Percentiles rank a stretch among this genome's conserved stretches.
These are phyloP conservation scores for Hirtodrosophila cameraria DNA, from an alignment of 2,888 invertebrate genomes.

Conservation along the genomic window DNA sequence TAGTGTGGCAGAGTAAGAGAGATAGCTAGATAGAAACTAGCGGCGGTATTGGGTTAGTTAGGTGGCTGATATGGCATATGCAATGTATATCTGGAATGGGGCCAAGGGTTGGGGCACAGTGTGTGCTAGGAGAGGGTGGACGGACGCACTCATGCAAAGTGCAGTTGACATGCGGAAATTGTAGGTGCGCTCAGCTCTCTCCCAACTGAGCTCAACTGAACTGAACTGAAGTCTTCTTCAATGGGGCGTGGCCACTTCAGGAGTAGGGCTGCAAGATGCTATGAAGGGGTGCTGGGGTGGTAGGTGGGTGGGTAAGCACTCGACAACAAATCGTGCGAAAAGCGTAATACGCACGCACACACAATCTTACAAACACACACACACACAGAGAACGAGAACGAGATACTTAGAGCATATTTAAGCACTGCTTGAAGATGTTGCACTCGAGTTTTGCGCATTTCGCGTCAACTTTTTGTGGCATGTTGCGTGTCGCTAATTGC, in stretches of 20 bases:
- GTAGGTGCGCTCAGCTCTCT: conserved; percentile 59
- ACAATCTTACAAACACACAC: conserved; percentile 11
- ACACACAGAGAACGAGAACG: conserved; percentile 5
- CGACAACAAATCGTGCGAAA: conserved; percentile 60
- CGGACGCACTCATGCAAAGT: conserved; percentile 77
- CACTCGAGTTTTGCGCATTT: conserved; percentile 50
- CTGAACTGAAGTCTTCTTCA: conserved; percentile 56
- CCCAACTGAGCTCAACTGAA: conserved; percentile 26
- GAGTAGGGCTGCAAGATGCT: background rate
- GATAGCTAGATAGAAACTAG: conserved; percentile 3
- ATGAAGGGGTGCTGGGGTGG: background rate
- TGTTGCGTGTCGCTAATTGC: conserved; percentile 44
- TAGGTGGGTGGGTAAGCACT: conserved; percentile 25
- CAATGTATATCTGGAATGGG: background rate
- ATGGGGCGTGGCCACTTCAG: conserved; percentile 58
- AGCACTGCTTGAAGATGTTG: conserved; percentile 25
- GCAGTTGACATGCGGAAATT: conserved; percentile 80
- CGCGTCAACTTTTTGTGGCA: conserved; percentile 23
- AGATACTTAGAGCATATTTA: conserved; percentile 1
- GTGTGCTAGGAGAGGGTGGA: background rate
- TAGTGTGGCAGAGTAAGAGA: conserved; percentile 7
- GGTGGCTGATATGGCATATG: background rate
- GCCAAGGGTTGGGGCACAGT: background rate
- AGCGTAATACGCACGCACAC: conserved; percentile 53
- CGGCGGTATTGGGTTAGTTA: background rate